These are phyloP conservation scores for Pseudolycoriella hygida DNA, from an alignment of 2,888 invertebrate genomes.

Conservation along the genomic window DNA sequence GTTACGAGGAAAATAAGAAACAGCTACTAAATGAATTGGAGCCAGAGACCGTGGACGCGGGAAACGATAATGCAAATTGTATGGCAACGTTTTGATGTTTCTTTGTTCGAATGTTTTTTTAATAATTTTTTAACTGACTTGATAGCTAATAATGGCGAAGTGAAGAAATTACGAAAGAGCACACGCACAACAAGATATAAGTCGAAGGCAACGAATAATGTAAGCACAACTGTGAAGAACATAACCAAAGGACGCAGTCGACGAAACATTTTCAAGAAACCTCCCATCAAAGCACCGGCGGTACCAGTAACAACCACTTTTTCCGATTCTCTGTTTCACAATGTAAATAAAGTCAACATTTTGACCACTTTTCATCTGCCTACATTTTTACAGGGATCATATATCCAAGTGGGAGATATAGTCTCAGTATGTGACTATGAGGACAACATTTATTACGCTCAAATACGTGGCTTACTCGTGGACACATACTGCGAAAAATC, in stretches of 20 bases:
- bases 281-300: constrained; percentile 61
- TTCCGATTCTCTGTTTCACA: constrained; percentile 60
- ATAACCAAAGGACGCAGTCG: constrained; percentile 54
- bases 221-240: constrained; percentile 17
- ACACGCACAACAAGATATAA: constrained; percentile 24
- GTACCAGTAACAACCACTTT: constrained; percentile 68
- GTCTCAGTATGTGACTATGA: constrained; percentile 66
- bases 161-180: constrained; percentile 20
- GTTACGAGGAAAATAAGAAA: constrained; percentile 38
- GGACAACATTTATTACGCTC: constrained; percentile 70
- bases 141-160: constrained; percentile 15
- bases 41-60: constrained; percentile 6
- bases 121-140: neutral
- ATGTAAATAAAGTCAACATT: constrained; percentile 29
- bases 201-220: constrained; percentile 28
- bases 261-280: constrained; percentile 59
- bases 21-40: constrained; percentile 17
- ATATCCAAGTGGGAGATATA: constrained; percentile 81
- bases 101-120: neutral
- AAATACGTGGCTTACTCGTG: constrained; percentile 72
- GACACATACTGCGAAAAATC: constrained; percentile 90
- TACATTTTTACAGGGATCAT: constrained; percentile 37
- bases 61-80: constrained; percentile 22
- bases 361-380: too few species aligned
- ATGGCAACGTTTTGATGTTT: too few species aligned